These are phyloP conservation scores for Discoglossus pictus DNA, from an alignment of 2,797 vertebrate genomes.

Conservation along the genomic window DNA sequence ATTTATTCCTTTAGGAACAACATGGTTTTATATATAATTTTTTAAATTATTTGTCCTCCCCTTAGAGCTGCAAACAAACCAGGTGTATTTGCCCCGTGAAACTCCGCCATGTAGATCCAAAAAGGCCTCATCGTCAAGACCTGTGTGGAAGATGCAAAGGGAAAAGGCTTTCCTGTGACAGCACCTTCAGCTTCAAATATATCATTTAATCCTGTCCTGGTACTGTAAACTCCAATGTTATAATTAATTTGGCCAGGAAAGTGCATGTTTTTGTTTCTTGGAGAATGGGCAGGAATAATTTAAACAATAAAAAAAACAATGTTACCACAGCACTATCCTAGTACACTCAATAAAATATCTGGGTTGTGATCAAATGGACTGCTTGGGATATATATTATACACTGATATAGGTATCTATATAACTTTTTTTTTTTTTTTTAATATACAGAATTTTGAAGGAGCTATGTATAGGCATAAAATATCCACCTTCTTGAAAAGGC, in stretches of 20 bases:
- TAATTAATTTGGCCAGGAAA: constrained; percentile 11
- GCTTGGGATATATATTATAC: too few species aligned
- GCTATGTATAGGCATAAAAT: too few species aligned
- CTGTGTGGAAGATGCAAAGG: constrained; percentile 95
- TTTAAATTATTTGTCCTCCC: too few species aligned
- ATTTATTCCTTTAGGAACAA: too few species aligned
- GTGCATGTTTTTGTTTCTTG: constrained; percentile 8
- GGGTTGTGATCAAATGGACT: not conserved
- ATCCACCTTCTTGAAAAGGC: too few species aligned
- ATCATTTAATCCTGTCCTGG: constrained; percentile 76
- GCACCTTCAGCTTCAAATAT: constrained; percentile 98
- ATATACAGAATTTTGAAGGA: too few species aligned
- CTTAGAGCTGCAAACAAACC: constrained; percentile 88
- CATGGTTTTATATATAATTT: too few species aligned
- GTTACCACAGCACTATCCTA: constrained; percentile 2
- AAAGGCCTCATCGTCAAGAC: constrained; percentile 94
- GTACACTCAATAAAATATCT: constrained; percentile 29
- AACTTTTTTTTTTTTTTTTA: too few species aligned
- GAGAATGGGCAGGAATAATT: not conserved
- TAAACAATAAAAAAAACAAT: not conserved
- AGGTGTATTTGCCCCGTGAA: constrained; percentile 86
- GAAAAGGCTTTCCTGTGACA: constrained; percentile 94
- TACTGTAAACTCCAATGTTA: not conserved
- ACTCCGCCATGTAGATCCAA: constrained; percentile 91
- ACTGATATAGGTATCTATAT: too few species aligned